Evolutionary conservation across 1,140 invertebrate genomes (phyloP).

Genomic region (Aradophagus sp.): DNA sequence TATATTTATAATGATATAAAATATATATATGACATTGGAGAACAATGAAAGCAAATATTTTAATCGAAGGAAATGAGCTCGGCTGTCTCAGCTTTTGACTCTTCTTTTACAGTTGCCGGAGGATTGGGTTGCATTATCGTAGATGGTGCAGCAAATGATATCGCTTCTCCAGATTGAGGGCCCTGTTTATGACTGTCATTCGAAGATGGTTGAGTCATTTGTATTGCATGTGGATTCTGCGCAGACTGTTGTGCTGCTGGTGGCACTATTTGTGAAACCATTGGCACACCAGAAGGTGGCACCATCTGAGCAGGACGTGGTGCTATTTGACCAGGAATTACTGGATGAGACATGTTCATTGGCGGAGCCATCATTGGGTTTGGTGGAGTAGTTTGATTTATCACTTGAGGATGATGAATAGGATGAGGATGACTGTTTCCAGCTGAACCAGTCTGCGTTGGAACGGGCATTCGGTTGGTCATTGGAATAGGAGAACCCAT

Average conservation of each 20-base stretch:
- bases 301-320: conserved; percentile 9
- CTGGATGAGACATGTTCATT: conserved; percentile 30
- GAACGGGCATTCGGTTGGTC: conserved; percentile 12
- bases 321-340: conserved; percentile 31
- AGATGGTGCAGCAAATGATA: conserved; percentile 34
- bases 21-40: no score
- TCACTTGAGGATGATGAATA: conserved; percentile 16
- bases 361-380: conserved; percentile 45
- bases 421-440: conserved; percentile 11
- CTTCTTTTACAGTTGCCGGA: conserved; percentile 40
- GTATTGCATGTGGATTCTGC: conserved; percentile 12
- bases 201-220: conserved; percentile 6
- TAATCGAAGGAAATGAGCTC: no score
- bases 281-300: conserved; percentile 3
- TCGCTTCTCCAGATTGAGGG: conserved; percentile 34
- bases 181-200: background rate
- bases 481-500: conserved; percentile 13
- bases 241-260: background rate
- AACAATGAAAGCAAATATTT: no score
- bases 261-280: conserved; percentile 56
- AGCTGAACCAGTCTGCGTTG: conserved; percentile 3
- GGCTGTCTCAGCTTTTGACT: background rate
- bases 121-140: conserved; percentile 17
- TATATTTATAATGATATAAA: no score
- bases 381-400: conserved; percentile 8